These are phyloP conservation scores for Rhagologus leucostigma DNA, from an alignment of 2,113 vertebrate species.

Conservation along the genomic window DNA sequence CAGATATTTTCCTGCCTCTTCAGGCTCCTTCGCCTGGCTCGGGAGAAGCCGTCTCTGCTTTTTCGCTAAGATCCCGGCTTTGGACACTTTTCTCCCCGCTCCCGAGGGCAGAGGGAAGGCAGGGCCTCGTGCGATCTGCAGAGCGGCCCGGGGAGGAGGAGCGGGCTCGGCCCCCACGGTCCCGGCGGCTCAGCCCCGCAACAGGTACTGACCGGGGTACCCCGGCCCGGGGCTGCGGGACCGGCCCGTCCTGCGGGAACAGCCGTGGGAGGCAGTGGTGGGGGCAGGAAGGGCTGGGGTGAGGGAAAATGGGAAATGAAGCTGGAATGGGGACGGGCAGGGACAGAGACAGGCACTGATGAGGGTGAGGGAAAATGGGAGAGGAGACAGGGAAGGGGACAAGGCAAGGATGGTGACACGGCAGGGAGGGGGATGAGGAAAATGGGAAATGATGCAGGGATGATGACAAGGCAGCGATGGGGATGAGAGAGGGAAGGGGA, in stretches of 20 bases:
- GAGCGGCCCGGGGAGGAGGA: not conserved
- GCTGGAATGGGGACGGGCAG: not conserved
- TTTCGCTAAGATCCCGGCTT: not conserved
- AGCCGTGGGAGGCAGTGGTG: accelerated
- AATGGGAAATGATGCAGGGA: not conserved
- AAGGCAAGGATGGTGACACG: too few species aligned
- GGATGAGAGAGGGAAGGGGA: not conserved
- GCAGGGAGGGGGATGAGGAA: not conserved
- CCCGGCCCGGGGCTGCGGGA: not conserved
- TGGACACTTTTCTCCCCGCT: not conserved
- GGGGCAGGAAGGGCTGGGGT: not conserved
- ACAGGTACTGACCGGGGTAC: not conserved
- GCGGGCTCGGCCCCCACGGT: not conserved
- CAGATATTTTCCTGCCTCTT: not conserved
- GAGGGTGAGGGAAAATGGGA: not conserved
- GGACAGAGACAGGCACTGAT: accelerated
- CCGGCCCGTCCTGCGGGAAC: not conserved
- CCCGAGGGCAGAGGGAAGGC: not conserved
- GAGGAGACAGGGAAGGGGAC: not conserved
- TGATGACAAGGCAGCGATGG: accelerated
- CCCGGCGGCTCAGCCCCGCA: not conserved
- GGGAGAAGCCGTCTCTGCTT: not conserved
- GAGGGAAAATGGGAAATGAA: not conserved
- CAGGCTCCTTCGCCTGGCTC: not conserved
- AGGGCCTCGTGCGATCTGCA: not conserved